Percentiles rank a stretch among this genome's conserved stretches.
Evolutionary conservation across 2,113 vertebrate genomes (phyloP).

Genomic region (Axis porcinus): DNA sequence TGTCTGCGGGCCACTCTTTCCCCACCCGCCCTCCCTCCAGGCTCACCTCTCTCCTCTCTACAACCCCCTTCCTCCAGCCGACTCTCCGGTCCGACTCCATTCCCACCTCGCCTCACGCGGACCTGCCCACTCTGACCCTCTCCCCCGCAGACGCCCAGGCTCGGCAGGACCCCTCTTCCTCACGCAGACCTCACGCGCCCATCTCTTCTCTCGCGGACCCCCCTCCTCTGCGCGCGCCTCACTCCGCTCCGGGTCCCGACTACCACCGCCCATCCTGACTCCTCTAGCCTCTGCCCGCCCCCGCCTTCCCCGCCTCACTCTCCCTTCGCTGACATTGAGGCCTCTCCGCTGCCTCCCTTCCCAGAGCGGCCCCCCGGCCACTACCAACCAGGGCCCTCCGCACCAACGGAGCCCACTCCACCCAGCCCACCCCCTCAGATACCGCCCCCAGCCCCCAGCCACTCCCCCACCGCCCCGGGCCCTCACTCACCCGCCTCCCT

Average conservation of each 20-base stretch:
- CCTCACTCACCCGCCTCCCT: constrained; percentile 67
- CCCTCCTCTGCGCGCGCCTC: background rate
- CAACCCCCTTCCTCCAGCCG: background rate
- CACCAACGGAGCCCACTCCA: background rate
- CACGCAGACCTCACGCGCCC: background rate
- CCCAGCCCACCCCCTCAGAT: constrained; percentile 51
- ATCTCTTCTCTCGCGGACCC: background rate
- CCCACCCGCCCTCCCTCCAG: background rate
- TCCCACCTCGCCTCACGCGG: background rate
- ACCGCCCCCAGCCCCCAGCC: constrained; percentile 70
- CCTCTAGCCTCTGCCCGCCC: constrained; percentile 46
- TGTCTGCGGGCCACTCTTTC: background rate
- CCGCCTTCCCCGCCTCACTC: constrained; percentile 11
- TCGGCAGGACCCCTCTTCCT: background rate
- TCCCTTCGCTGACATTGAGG: constrained; percentile 39
- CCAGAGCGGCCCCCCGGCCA: background rate
- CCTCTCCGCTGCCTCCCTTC: background rate
- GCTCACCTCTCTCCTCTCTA: background rate
- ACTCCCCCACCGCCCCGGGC: constrained; percentile 62
- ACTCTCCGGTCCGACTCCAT: background rate
- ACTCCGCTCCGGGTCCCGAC: background rate
- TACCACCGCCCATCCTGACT: background rate
- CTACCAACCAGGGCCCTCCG: background rate
- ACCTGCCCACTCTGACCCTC: background rate
- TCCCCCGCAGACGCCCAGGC: background rate